These are phyloP conservation scores for Aleiodes sp. DNA, from an alignment of 1,140 invertebrate species.

Conservation along the genomic window DNA sequence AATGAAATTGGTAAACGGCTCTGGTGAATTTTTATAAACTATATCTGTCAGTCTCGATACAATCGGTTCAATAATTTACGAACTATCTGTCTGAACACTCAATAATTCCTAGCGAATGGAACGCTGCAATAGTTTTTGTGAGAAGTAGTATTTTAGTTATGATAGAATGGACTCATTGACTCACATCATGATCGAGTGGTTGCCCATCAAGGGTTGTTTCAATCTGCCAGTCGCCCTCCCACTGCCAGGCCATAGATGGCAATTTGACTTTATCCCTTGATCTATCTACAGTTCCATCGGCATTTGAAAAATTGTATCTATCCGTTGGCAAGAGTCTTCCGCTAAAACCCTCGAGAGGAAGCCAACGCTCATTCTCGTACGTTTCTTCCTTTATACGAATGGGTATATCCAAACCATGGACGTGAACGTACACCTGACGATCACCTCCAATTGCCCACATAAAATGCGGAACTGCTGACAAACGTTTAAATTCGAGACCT, in stretches of 20 bases:
- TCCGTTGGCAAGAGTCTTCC: conserved; percentile 85
- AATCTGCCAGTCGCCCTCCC: conserved; percentile 93
- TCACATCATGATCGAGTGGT: conserved; percentile 84
- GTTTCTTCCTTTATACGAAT: conserved; percentile 89
- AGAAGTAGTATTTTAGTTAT: too few species aligned
- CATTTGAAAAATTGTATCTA: conserved; percentile 83
- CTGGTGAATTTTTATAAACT: too few species aligned
- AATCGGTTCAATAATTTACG: too few species aligned
- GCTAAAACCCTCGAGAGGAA: conserved; percentile 88
- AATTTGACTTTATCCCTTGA: conserved; percentile 83
- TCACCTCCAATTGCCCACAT: conserved; percentile 93
- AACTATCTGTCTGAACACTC: too few species aligned
- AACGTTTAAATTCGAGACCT: conserved; percentile 86
- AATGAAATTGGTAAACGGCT: too few species aligned
- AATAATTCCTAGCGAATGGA: too few species aligned
- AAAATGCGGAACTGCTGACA: conserved; percentile 83
- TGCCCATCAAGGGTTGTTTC: conserved; percentile 88
- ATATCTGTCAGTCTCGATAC: too few species aligned
- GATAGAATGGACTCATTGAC: too few species aligned
- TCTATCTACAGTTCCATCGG: conserved; percentile 81
- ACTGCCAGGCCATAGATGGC: conserved; percentile 92
- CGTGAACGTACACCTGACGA: conserved; percentile 90
- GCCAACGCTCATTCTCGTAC: conserved; percentile 94
- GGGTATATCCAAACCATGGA: conserved; percentile 87
- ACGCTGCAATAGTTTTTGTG: too few species aligned